A percentile compares a stretch with the other conserved stretches of the same genome.
These are phyloP conservation scores for Philonicus albiceps DNA, from an alignment of 2,888 invertebrate genomes.

Conservation along the genomic window DNA sequence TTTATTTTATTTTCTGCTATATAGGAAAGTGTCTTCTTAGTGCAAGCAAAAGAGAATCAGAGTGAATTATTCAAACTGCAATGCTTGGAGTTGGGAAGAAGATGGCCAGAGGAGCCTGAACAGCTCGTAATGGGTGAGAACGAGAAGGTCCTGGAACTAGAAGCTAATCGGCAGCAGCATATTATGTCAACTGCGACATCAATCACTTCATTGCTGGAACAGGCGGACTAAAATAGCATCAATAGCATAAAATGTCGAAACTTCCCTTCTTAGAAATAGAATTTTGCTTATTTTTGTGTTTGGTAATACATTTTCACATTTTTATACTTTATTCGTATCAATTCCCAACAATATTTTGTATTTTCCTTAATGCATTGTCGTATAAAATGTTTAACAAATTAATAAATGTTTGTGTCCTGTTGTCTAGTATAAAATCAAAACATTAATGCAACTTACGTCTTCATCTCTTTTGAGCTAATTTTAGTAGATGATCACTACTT, in stretches of 20 bases:
- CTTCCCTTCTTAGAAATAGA: background rate
- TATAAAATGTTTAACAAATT: background rate
- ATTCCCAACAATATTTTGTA: background rate
- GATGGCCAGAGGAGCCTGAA: slow-evolving; percentile 42
- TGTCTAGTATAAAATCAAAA: background rate
- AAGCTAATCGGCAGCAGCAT: slow-evolving; percentile 33
- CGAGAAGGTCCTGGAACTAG: slow-evolving; percentile 28
- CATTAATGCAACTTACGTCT: background rate
- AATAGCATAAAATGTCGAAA: background rate
- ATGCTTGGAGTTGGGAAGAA: slow-evolving; percentile 58
- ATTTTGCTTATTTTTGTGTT: slow-evolving; percentile 39
- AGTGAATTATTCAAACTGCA: slow-evolving; percentile 60
- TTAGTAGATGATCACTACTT: slow-evolving; percentile 2
- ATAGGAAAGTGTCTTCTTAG: slow-evolving; percentile 82
- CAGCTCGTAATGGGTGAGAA: slow-evolving; percentile 22
- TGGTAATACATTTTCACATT: slow-evolving; percentile 3
- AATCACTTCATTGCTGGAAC: slow-evolving; percentile 42
- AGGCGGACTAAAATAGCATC: background rate
- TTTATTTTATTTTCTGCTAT: slow-evolving; percentile 40
- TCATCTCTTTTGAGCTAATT: background rate
- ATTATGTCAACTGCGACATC: slow-evolving; percentile 47
- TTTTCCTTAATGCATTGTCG: background rate
- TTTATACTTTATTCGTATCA: background rate
- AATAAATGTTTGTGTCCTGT: slow-evolving; percentile 29
- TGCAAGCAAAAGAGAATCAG: slow-evolving; percentile 80